These are phyloP conservation scores for Chelon labrosus DNA, from an alignment of 2,797 vertebrate genomes.

Conservation along the genomic window DNA sequence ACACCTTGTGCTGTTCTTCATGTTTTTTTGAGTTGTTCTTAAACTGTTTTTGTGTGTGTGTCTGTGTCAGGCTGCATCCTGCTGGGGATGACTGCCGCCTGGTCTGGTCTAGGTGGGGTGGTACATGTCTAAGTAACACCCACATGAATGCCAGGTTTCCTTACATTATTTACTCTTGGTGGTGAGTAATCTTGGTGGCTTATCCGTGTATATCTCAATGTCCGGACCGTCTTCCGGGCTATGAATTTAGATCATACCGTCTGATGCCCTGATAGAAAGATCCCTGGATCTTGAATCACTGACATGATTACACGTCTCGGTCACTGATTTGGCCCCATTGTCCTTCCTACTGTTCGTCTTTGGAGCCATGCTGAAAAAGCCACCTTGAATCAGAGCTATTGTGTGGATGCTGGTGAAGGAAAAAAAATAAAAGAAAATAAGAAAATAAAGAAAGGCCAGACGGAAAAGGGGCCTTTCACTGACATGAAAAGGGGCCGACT, in stretches of 20 bases:
- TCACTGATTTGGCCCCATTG: conserved; percentile 58
- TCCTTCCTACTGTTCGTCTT: conserved; percentile 50
- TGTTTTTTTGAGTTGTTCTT: too few species aligned
- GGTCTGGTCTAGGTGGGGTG: too few species aligned
- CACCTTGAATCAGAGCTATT: conserved; percentile 78
- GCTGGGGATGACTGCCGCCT: too few species aligned
- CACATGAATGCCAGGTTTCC: too few species aligned
- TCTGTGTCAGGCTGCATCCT: too few species aligned
- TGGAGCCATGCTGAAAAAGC: conserved; percentile 67
- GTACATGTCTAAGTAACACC: too few species aligned
- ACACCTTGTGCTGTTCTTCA: too few species aligned
- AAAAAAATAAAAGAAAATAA: conserved; percentile 53
- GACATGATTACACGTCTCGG: conserved; percentile 58
- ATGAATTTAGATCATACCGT: conserved; percentile 14
- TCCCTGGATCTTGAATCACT: conserved; percentile 51
- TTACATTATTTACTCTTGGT: too few species aligned
- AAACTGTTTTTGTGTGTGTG: too few species aligned
- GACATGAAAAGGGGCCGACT: conserved; percentile 70
- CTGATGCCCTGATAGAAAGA: conserved; percentile 31
- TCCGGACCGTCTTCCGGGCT: neutral
- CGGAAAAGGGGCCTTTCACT: conserved; percentile 76
- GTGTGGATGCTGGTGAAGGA: conserved; percentile 50
- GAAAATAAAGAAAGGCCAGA: conserved; percentile 59
- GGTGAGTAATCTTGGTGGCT: too few species aligned
- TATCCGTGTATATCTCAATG: neutral